Percentiles rank a stretch among this genome's conserved stretches.
Conservation (phyloP, 1,140 invertebrate species). For the Drosophila lacteicornis region DNA sequence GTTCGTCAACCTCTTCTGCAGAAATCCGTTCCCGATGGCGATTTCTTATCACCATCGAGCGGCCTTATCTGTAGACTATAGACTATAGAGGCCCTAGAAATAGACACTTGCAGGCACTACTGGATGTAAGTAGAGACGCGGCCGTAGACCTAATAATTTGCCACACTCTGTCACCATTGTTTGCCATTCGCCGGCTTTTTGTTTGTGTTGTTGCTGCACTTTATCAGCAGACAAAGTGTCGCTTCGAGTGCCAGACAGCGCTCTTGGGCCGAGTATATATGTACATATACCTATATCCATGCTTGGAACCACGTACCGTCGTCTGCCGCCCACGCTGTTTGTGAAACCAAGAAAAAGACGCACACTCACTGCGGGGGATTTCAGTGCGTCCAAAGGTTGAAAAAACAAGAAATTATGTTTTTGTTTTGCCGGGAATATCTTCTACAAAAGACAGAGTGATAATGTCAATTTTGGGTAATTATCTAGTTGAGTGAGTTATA, state of each 20-base stretch:
- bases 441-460: not conserved
- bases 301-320: constrained; percentile 26
- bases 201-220: constrained; percentile 59
- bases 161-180: constrained; percentile 43
- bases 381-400: not conserved
- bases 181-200: constrained; percentile 45
- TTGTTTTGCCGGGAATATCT: not conserved
- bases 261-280: constrained; percentile 6
- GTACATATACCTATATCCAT: not conserved
- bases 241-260: constrained; percentile 61
- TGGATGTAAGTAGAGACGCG: constrained; percentile 12
- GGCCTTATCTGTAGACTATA: constrained; percentile 1
- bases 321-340: constrained; percentile 20
- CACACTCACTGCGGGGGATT: constrained; percentile 12
- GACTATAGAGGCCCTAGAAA: not conserved
- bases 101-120: constrained; percentile 9
- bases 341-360: constrained; percentile 14
- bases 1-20: constrained; percentile 59
- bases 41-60: constrained; percentile 3
- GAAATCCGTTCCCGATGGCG: not conserved
- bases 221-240: constrained; percentile 79
- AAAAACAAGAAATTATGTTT: not conserved
- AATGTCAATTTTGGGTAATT: constrained; percentile 4
- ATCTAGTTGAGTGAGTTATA: constrained; percentile 1
- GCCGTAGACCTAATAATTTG: constrained; percentile 65